Base-by-base conservation (phyloP, 2,113 vertebrate species). In the Scalopus aquaticus region DNA sequence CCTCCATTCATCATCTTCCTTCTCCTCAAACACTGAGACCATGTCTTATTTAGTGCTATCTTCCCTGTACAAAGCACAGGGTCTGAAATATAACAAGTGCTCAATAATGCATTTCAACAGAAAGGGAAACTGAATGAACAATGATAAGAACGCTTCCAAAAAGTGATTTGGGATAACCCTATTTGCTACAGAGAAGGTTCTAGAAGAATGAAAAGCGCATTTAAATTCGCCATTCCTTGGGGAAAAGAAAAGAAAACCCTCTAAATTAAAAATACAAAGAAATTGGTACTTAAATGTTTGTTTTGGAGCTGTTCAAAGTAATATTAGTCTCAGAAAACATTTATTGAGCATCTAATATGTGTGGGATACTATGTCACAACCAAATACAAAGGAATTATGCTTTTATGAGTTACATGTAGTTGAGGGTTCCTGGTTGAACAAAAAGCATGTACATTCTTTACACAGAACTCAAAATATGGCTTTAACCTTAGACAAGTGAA, bases 81-180 rank as follows among this genome's bases (percentile, higher is more conserved):
- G 7, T 87, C 60, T 79, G 30, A 76, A 93, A 93, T 15, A 82
- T 6, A 92, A 32, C 64, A 92, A 84, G 60, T 13, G 22, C 28
- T 80, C 22, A 51, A 74, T 67, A 76, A 76, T 26, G 8, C 39
- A 70, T 79, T 86, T 94, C 42, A 62, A 22, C 49, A 20, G 42
- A 82, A 82, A 90, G 37, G 35, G 44, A 95, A 92, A 70, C 37
- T 83, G 56, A 88, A 46, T 84, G 54, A 94, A 95, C 20, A 80
- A 26, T 81, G 46, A 39, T 51, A 72, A 73, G 26, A 94, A 56
- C 83, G 28, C 37, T 95, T 0, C 4, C 6, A 72, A 70, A 74
- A 60, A 78, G 15, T 70, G 12, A 82, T 73, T 67, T 87, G 49
- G 54, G 92, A 79, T 90, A 84, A 90, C n/a, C 74, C 46, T 88